Conservation (phyloP, 1,140 invertebrate species). For the Dendroctonus valens region DNA sequence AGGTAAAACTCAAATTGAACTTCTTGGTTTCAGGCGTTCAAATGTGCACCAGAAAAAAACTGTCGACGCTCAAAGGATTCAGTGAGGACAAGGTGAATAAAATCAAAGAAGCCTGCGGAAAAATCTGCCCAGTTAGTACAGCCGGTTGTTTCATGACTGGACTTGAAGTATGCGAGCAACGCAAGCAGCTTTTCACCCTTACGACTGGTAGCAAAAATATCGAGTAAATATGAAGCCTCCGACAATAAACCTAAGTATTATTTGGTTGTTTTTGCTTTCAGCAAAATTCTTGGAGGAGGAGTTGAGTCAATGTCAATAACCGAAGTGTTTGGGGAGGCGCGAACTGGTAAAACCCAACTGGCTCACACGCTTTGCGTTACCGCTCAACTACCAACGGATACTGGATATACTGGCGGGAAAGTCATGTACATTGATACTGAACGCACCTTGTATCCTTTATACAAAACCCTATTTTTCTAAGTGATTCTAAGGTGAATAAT, state of each 20-base stretch:
- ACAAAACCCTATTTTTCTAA: not conserved
- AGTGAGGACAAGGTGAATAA: slow-evolving; percentile 81
- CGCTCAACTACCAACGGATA: slow-evolving; percentile 67
- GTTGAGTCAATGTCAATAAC: slow-evolving; percentile 89
- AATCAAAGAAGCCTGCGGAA: slow-evolving; percentile 73
- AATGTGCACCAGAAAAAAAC: slow-evolving; percentile 75
- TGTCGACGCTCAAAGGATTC: slow-evolving; percentile 74
- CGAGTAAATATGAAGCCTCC: slow-evolving; percentile 57
- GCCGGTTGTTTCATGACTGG: slow-evolving; percentile 69
- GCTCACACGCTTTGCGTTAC: slow-evolving; percentile 79
- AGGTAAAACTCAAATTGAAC: too few relatives aligned
- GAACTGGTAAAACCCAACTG: slow-evolving; percentile 77
- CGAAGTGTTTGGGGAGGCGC: slow-evolving; percentile 87
- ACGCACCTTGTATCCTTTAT: slow-evolving; percentile 75
- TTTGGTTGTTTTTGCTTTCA: slow-evolving; percentile 48
- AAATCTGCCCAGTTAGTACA: slow-evolving; percentile 51
- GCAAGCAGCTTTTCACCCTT: slow-evolving; percentile 71
- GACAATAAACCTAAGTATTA: not conserved
- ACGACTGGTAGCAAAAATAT: slow-evolving; percentile 72
- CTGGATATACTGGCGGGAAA: slow-evolving; percentile 74
- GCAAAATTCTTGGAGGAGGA: slow-evolving; percentile 75
- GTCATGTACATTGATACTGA: slow-evolving; percentile 80
- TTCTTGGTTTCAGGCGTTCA: slow-evolving; percentile 53
- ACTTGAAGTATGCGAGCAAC: slow-evolving; percentile 68
- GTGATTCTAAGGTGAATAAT: not conserved